Percentiles rank a stretch among this genome's conserved stretches.
phyloP scores from a whole-genome alignment of 2,797 vertebrate genomes.

The Anomalospiza imberbis region DNA sequence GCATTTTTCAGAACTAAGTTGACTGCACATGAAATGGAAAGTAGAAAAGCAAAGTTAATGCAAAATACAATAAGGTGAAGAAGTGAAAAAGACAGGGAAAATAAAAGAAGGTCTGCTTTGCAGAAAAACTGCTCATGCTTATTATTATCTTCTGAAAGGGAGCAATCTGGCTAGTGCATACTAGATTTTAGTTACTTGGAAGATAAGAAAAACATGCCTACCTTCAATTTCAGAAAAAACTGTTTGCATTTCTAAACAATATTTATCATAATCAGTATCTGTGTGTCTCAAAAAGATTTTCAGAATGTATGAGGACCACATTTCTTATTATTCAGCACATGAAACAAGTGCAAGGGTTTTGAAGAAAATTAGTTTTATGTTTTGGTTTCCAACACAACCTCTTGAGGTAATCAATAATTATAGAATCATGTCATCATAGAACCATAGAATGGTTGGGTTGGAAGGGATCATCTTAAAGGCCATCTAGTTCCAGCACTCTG shows the following conservation, averaged over 20 bases:
- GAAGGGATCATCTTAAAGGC: background rate
- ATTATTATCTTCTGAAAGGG: background rate
- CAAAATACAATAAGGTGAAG: background rate
- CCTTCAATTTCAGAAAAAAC: background rate
- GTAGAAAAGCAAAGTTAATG: background rate
- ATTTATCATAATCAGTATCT: background rate
- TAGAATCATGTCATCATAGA: background rate
- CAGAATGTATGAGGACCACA: background rate
- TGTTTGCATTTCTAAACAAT: background rate
- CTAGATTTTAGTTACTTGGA: background rate
- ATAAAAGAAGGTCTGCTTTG: background rate
- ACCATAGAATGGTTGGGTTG: background rate
- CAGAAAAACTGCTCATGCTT: background rate
- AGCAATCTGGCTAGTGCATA: background rate
- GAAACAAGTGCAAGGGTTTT: background rate
- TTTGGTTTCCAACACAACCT: background rate
- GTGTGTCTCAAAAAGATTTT: background rate
- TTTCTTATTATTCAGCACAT: background rate
- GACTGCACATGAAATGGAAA: background rate
- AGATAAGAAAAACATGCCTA: background rate
- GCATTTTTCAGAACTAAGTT: background rate
- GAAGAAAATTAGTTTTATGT: background rate
- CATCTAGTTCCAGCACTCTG: accelerated
- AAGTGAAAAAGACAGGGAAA: background rate
- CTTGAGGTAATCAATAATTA: background rate